These are phyloP conservation scores for Artibeus lituratus DNA, from an alignment of 2,797 vertebrate species.

Conservation along the genomic window DNA sequence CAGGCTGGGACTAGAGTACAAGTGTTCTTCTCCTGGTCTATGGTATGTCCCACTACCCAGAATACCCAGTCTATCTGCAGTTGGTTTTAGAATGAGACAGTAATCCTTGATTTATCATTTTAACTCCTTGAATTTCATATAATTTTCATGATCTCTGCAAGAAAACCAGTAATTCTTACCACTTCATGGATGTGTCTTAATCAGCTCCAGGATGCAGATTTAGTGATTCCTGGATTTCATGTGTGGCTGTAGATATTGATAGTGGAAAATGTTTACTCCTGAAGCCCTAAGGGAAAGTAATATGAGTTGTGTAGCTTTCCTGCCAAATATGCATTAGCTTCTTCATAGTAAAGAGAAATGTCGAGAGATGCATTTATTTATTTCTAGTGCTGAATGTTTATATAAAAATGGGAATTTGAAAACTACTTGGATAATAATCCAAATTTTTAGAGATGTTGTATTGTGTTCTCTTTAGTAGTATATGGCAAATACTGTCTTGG, in stretches of 20 bases:
- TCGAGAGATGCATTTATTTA: constrained; percentile 22
- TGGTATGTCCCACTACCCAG: background rate
- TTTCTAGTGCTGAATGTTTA: constrained; percentile 13
- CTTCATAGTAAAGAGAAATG: background rate
- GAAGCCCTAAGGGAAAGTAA: background rate
- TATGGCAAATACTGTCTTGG: background rate
- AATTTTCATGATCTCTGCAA: background rate
- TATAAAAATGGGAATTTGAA: constrained; percentile 22
- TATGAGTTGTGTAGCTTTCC: background rate
- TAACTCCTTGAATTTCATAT: background rate
- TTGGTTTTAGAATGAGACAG: background rate
- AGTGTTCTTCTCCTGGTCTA: background rate
- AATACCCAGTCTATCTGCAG: too few relatives aligned
- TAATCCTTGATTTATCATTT: background rate
- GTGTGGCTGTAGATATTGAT: constrained; percentile 20
- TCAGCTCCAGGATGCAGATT: constrained; percentile 1
- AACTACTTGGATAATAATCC: constrained; percentile 1
- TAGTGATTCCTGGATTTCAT: background rate
- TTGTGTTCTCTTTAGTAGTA: background rate
- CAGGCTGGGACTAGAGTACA: background rate
- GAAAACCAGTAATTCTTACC: background rate
- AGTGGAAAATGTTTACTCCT: background rate
- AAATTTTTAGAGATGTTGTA: constrained; percentile 17
- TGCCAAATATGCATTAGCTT: constrained; percentile 23
- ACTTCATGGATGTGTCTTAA: background rate